Conservation (phyloP, 2,113 vertebrate genomes). For the Eleginops maclovinus region DNA sequence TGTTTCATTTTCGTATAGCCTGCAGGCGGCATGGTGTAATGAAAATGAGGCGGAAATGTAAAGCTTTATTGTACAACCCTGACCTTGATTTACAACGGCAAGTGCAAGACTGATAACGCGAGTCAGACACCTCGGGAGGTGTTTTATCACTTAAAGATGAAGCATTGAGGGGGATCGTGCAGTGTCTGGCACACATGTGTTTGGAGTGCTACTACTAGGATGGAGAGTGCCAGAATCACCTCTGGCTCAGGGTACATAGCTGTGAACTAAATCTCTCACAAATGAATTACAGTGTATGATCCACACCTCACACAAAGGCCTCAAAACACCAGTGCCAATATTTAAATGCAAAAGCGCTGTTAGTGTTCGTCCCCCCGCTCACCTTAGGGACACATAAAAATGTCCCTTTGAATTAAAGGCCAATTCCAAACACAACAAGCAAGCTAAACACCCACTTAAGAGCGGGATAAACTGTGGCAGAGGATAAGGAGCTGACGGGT, state of each 20-base stretch:
- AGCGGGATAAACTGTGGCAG: slow-evolving; percentile 51
- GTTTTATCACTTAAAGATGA: slow-evolving; percentile 58
- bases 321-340: slow-evolving; percentile 2
- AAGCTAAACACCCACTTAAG: slow-evolving; percentile 34
- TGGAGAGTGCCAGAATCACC: slow-evolving; percentile 11
- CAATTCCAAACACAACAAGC: slow-evolving; percentile 61
- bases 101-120: slow-evolving; percentile 57
- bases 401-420: slow-evolving; percentile 64
- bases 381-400: slow-evolving; percentile 55
- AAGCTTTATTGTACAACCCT: slow-evolving; percentile 57
- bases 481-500: slow-evolving; percentile 41
- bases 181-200: slow-evolving; percentile 8
- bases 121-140: slow-evolving; percentile 38
- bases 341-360: slow-evolving; percentile 24
- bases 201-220: slow-evolving; percentile 3
- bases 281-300: slow-evolving; percentile 13
- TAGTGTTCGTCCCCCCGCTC: slow-evolving; percentile 27
- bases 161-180: background rate
- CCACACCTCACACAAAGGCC: slow-evolving; percentile 2
- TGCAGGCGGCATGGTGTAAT: slow-evolving; percentile 50
- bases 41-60: slow-evolving; percentile 54
- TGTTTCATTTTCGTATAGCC: background rate
- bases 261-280: background rate
- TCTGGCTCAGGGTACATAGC: slow-evolving; percentile 3
- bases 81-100: slow-evolving; percentile 63